Conservation (phyloP, 2,797 vertebrate species). For the Passerculus sandwichensis region DNA sequence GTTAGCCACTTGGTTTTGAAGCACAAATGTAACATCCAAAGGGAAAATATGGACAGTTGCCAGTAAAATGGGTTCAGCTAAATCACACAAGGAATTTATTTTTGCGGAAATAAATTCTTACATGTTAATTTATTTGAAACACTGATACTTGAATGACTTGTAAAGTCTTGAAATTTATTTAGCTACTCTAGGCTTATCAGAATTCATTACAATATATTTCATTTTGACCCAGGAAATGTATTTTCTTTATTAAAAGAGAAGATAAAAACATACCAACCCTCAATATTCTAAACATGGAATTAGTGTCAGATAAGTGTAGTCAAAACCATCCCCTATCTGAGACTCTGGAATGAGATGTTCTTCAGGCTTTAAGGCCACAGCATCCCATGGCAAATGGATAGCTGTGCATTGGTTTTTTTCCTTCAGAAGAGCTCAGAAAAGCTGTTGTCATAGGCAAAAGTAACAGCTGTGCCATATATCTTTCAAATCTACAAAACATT, state of each 20-base stretch:
- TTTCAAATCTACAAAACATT: conserved; percentile 61
- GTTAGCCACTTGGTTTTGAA: conserved; percentile 8
- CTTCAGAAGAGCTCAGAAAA: conserved; percentile 25
- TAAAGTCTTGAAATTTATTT: conserved; percentile 67
- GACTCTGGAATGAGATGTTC: conserved; percentile 38
- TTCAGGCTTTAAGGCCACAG: conserved; percentile 18
- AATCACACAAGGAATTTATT: conserved; percentile 25
- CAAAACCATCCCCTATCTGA: conserved; percentile 61
- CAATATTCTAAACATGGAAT: conserved; percentile 75
- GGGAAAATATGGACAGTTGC: conserved; percentile 1
- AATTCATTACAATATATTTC: conserved; percentile 48
- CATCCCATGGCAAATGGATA: conserved; percentile 22
- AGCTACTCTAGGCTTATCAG: conserved; percentile 64
- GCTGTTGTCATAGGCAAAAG: conserved; percentile 17
- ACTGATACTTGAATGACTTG: conserved; percentile 66
- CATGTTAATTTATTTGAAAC: conserved; percentile 49
- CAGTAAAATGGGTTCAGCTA: neutral
- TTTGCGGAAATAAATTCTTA: conserved; percentile 49
- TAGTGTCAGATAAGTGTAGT: conserved; percentile 68
- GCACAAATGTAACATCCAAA: conserved; percentile 9
- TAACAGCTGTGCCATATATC: conserved; percentile 74
- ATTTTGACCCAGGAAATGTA: conserved; percentile 40
- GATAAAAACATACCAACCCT: conserved; percentile 76
- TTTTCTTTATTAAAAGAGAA: conserved; percentile 56
- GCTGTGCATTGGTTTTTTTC: neutral